These are phyloP conservation scores for Sander vitreus DNA, from an alignment of 2,113 vertebrate species.

Conservation along the genomic window DNA sequence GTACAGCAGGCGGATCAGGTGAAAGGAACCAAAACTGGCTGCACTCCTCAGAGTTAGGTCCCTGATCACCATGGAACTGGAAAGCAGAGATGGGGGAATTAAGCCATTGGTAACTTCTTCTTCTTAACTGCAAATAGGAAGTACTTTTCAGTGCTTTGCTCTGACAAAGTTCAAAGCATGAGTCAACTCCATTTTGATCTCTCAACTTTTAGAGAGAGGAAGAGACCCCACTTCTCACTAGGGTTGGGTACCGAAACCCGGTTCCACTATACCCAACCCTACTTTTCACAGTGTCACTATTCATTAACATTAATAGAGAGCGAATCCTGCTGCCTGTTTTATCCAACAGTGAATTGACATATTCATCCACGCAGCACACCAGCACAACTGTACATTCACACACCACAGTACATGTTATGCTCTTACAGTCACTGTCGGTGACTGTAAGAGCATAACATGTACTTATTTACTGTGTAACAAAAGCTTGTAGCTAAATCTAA, in stretches of 20 bases:
- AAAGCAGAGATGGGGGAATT: constrained; percentile 16
- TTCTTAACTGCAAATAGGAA: constrained; percentile 19
- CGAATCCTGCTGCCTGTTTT: not conserved
- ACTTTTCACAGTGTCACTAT: not conserved
- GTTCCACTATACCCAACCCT: too few relatives aligned
- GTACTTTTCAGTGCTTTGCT: not conserved
- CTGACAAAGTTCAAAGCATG: not conserved
- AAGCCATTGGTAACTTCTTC: not conserved
- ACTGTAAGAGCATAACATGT: not conserved
- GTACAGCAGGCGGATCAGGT: constrained; percentile 93
- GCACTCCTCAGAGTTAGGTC: constrained; percentile 94
- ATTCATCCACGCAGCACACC: not conserved
- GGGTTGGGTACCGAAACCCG: too few relatives aligned
- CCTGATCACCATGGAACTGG: constrained; percentile 94
- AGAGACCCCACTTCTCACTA: too few relatives aligned
- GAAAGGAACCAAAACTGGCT: constrained; percentile 94
- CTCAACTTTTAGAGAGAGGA: not conserved
- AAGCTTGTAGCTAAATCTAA: not conserved
- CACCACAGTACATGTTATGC: too few relatives aligned
- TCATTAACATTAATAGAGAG: not conserved
- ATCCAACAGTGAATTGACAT: not conserved
- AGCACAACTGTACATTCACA: not conserved
- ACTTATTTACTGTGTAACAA: not conserved
- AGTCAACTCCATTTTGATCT: not conserved
- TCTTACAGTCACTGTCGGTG: not conserved